These are phyloP conservation scores for Papilio elwesi DNA, from an alignment of 2,888 invertebrate genomes.

Conservation along the genomic window DNA sequence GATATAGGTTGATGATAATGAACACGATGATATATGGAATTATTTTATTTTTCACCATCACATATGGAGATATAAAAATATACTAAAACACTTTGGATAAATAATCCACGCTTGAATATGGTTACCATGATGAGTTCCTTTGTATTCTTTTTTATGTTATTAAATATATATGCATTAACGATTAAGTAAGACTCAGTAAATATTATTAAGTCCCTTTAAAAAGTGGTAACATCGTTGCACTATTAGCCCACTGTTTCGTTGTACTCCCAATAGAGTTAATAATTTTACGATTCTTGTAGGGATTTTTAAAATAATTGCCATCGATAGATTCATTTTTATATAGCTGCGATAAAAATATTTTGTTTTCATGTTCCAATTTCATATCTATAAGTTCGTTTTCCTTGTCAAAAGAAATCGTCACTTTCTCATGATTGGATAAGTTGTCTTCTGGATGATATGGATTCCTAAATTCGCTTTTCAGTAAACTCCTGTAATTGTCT, in stretches of 20 bases:
- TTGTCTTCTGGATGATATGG: constrained; percentile 66
- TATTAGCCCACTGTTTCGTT: neutral
- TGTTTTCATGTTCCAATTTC: constrained; percentile 39
- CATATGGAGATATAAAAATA: too few species aligned
- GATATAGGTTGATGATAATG: too few species aligned
- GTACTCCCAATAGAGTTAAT: constrained; percentile 11
- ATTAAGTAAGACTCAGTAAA: neutral
- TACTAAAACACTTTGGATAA: too few species aligned
- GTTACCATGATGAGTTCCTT: neutral
- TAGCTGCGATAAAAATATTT: constrained; percentile 25
- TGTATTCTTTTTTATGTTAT: neutral
- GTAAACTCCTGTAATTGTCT: constrained; percentile 13
- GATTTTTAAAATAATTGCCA: neutral
- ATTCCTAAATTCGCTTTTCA: constrained; percentile 49
- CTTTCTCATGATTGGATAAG: constrained; percentile 38
- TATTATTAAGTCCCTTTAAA: constrained; percentile 8
- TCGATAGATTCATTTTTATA: constrained; percentile 10
- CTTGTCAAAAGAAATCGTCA: constrained; percentile 17
- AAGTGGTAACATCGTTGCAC: constrained; percentile 10
- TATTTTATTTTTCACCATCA: too few species aligned
- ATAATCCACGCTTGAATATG: neutral
- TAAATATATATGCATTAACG: neutral
- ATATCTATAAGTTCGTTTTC: constrained; percentile 27
- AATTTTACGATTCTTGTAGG: constrained; percentile 14
- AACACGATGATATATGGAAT: too few species aligned